Percentiles rank a stretch among this genome's conserved stretches.
Evolutionary conservation across 2,113 vertebrate genomes (phyloP).

Genomic region (Hydropotes inermis): DNA sequence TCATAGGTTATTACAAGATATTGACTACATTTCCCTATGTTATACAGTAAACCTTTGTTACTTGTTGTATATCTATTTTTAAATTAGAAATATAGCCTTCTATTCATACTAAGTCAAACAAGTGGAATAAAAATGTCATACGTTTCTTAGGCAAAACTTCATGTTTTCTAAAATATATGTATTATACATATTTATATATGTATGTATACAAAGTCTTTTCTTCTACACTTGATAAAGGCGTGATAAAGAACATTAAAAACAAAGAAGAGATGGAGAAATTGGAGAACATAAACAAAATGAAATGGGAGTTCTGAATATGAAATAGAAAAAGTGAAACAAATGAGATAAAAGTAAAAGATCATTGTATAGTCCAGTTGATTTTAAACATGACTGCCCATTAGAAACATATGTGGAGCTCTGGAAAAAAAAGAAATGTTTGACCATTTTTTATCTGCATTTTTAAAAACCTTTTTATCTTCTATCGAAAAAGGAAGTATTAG

Average conservation of each 20-base stretch:
- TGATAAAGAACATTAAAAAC: not conserved
- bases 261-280: not conserved
- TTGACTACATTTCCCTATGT: not conserved
- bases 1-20: not conserved
- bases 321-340: not conserved
- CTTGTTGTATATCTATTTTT: not conserved
- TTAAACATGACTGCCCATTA: not conserved
- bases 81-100: not conserved
- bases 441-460: not conserved
- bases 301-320: not conserved
- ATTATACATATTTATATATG: not conserved
- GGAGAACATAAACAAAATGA: not conserved
- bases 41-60: not conserved
- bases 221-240: not conserved
- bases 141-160: not conserved
- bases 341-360: not conserved
- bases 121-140: not conserved
- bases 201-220: not conserved
- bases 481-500: not conserved
- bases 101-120: not conserved
- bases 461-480: not conserved
- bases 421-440: not conserved
- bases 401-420: not conserved
- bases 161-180: not conserved
- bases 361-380: not conserved